Conservation (phyloP, 1,140 invertebrate genomes). For the Drosophila sechellia region DNA sequence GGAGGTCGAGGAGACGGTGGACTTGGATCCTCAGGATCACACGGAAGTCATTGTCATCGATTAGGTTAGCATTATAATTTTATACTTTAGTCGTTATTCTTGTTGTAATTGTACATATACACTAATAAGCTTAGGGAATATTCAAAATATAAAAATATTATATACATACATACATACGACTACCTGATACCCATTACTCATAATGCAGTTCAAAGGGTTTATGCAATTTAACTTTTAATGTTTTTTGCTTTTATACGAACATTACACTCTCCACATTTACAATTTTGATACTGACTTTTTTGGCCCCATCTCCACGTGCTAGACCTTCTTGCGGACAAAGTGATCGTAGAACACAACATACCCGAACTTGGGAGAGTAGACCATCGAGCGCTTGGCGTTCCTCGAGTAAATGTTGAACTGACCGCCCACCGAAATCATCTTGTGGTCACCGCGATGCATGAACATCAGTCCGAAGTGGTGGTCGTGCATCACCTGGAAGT, state of each 20-base stretch:
- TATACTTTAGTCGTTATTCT: slow-evolving; percentile 34
- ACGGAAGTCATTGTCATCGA: slow-evolving; percentile 42
- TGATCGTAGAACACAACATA: slow-evolving; percentile 78
- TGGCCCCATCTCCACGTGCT: not conserved
- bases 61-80: not conserved
- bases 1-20: slow-evolving; percentile 3
- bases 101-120: slow-evolving; percentile 37
- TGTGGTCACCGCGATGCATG: slow-evolving; percentile 76
- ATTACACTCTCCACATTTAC: too few relatives aligned
- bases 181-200: too few relatives aligned
- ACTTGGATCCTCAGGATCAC: not conserved
- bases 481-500: slow-evolving; percentile 68
- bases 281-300: slow-evolving; percentile 1
- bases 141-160: too few relatives aligned
- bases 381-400: slow-evolving; percentile 56
- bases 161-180: too few relatives aligned
- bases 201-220: too few relatives aligned
- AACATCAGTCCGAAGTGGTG: slow-evolving; percentile 67
- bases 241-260: too few relatives aligned
- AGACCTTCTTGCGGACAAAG: slow-evolving; percentile 73
- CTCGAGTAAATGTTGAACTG: slow-evolving; percentile 25
- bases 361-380: slow-evolving; percentile 60
- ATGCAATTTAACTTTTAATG: too few relatives aligned
- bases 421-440: slow-evolving; percentile 63
- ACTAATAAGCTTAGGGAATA: too few relatives aligned